Percentiles rank a stretch among this genome's conserved stretches.
Evolutionary conservation across 2,113 vertebrate genomes (phyloP).

Genomic region (Myrmecophaga tridactyla): DNA sequence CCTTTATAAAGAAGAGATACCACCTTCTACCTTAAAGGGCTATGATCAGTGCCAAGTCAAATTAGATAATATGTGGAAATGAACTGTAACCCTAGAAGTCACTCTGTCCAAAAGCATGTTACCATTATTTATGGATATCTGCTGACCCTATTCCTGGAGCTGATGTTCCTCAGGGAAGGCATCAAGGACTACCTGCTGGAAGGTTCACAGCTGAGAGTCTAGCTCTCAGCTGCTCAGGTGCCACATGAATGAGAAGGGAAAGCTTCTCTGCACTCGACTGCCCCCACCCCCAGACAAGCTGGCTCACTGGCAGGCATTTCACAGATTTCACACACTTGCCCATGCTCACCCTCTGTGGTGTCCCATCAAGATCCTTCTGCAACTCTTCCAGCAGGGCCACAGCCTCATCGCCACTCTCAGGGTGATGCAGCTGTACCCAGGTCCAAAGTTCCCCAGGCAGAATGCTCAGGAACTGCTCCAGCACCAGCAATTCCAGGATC

Average conservation of each 20-base stretch:
- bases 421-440: slow-evolving; percentile 74
- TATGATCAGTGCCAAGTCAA: neutral
- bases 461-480: slow-evolving; percentile 77
- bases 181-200: neutral
- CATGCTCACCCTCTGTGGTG: slow-evolving; percentile 46
- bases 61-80: neutral
- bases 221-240: neutral
- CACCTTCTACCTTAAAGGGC: neutral
- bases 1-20: neutral
- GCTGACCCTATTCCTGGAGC: neutral
- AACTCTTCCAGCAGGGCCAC: slow-evolving; percentile 72
- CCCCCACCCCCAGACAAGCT: neutral
- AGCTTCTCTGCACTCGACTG: neutral
- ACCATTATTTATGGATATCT: neutral
- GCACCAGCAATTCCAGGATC: slow-evolving; percentile 76
- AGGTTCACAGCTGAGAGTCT: neutral
- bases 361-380: slow-evolving; percentile 29
- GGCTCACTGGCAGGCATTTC: neutral
- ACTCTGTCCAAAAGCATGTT: neutral
- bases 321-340: neutral
- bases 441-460: slow-evolving; percentile 65
- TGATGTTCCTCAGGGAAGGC: neutral
- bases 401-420: slow-evolving; percentile 59
- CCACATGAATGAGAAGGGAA: neutral
- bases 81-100: neutral